Conservation (phyloP, 2,113 vertebrate species). For the Poeciliopsis retropinna region DNA sequence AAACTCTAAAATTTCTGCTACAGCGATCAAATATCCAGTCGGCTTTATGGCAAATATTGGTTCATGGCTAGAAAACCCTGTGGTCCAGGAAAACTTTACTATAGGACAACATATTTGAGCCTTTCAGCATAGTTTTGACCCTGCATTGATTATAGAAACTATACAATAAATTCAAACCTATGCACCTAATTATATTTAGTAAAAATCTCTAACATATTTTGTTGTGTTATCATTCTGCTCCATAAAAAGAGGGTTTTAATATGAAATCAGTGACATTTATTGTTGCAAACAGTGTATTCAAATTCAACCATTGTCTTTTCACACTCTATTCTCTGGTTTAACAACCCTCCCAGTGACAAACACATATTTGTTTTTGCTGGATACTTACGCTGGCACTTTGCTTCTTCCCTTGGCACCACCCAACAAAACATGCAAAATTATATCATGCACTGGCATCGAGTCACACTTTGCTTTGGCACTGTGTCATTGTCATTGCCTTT, state of each 20-base stretch:
- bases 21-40: not conserved
- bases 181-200: not conserved
- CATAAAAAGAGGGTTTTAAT: not conserved
- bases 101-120: not conserved
- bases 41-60: not conserved
- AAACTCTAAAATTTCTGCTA: not conserved
- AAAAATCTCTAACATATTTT: not conserved
- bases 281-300: no score
- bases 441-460: constrained; percentile 61
- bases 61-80: not conserved
- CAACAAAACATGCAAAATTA: constrained; percentile 33
- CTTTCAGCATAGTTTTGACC: not conserved
- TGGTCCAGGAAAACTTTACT: not conserved
- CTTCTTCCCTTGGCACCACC: constrained; percentile 39
- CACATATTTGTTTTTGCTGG: constrained; percentile 54
- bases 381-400: constrained; percentile 49
- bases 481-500: constrained; percentile 52
- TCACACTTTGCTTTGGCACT: constrained; percentile 55
- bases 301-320: not conserved
- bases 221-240: not conserved
- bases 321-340: constrained; percentile 8
- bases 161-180: not conserved
- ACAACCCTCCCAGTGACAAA: constrained; percentile 37
- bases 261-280: not conserved
- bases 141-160: not conserved